Conservation (phyloP, 2,113 vertebrate genomes). For the Gorilla gorilla region DNA sequence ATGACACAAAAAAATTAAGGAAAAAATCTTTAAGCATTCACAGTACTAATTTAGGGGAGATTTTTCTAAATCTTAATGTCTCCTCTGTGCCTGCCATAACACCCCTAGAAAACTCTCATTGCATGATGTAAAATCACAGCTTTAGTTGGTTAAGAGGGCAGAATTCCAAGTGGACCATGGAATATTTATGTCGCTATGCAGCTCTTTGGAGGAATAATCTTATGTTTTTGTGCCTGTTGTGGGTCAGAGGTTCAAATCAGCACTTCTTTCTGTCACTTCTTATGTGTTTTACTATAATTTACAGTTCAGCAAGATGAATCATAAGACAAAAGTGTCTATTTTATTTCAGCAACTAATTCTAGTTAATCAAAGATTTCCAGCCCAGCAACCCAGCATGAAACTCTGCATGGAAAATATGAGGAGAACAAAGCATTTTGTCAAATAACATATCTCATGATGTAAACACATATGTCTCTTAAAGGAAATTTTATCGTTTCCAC, state of each 20-base stretch:
- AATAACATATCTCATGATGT: conserved; percentile 92
- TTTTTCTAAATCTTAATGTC: conserved; percentile 52
- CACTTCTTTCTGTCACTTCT: conserved; percentile 85
- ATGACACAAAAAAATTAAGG: background rate
- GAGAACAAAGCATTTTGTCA: conserved; percentile 93
- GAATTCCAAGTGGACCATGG: conserved; percentile 80
- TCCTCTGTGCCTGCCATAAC: conserved; percentile 50
- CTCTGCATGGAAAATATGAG: conserved; percentile 86
- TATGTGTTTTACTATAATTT: conserved; percentile 87
- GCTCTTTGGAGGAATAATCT: conserved; percentile 86
- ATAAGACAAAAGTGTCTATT: conserved; percentile 88
- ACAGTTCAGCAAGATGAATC: conserved; percentile 85
- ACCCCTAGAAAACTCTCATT: conserved; percentile 51
- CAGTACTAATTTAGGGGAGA: conserved; percentile 48
- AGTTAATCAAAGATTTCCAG: conserved; percentile 88
- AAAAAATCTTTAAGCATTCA: conserved; percentile 45
- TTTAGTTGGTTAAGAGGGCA: conserved; percentile 82
- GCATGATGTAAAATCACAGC: conserved; percentile 78
- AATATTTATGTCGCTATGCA: conserved; percentile 85
- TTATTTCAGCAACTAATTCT: conserved; percentile 87
- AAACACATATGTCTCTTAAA: conserved; percentile 94
- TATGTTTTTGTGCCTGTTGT: conserved; percentile 83
- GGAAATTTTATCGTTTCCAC: conserved; percentile 95
- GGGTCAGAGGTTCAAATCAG: conserved; percentile 87
- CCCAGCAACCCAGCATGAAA: conserved; percentile 87